Evolutionary conservation across 2,113 vertebrate genomes (phyloP).

Genomic region (Cariama cristata): DNA sequence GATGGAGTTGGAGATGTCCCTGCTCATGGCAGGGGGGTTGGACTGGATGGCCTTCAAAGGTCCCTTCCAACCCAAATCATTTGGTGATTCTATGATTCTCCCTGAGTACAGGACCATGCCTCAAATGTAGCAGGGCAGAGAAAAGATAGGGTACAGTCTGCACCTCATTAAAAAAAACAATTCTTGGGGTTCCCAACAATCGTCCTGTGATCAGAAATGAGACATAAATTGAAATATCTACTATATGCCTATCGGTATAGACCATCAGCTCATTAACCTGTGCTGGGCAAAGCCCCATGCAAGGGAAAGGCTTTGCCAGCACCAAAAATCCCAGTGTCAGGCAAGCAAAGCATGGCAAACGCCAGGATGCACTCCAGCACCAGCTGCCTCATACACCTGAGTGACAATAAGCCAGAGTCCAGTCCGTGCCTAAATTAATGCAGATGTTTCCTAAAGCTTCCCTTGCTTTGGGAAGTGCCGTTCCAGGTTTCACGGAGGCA

Average conservation of each 20-base stretch:
- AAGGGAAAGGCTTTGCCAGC: background rate
- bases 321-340: accelerated
- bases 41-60: too few species aligned
- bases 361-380: background rate
- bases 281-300: accelerated
- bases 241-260: too few species aligned
- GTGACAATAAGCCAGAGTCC: background rate
- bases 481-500: background rate
- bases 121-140: background rate
- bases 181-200: background rate
- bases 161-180: background rate
- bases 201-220: background rate
- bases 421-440: background rate
- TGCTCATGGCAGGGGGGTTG: too few species aligned
- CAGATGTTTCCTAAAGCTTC: background rate
- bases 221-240: background rate
- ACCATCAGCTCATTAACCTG: background rate
- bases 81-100: background rate
- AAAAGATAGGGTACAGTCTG: too few species aligned
- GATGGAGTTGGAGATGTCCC: too few species aligned
- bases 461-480: background rate
- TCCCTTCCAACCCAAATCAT: background rate
- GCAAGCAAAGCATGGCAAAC: accelerated
- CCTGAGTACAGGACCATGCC: background rate
- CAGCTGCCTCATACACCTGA: background rate